Evolutionary conservation across 2,113 vertebrate species (phyloP), one percentile per base, ranked within the genome.

Genomic region (Prionailurus bengalensis): DNA sequence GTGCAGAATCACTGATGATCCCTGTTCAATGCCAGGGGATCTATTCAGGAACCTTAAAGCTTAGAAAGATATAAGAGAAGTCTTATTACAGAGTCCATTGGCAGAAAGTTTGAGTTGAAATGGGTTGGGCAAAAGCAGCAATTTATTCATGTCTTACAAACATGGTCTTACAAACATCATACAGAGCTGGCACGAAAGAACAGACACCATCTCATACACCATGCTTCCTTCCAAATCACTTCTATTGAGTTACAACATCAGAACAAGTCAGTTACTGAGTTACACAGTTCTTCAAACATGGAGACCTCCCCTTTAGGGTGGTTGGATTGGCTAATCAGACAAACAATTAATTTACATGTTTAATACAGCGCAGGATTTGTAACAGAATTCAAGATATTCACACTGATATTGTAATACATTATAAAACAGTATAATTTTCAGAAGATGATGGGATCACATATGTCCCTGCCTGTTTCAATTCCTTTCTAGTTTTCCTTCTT

Each of bases 131-230:
- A 94, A 99, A 99, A 99, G 98, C 98, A 99, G 98, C 97, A 98
- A 87, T 99, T 99, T 99, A 99, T 99, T 99, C 96, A 98, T 98
- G 98, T 99, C 97, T 98, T 99, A 99, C 98, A 99, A 98, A 99
- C 97, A 96, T 98, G 98, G 98, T 98, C 95, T 97, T 96, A 97
- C 97, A 97, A 97, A 99, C 98, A 98, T 98, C 98, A 98, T 98
- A 99, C 98, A 99, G 97, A 98, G 98, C 98, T 98, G 97, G 98
- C 98, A 99, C 99, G 94, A 98, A 98, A 95, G 98, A 98, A 99
- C 97, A 97, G 98, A 99, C 98, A 98, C 98, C 98, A 98, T 97
- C 98, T 98, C 98, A 82, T 97, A 99, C 97, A 98, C 98, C 99
- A 99, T 99, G 98, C 98, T 98, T 99, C 94, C 99, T 98, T 98